Evolutionary conservation across 2,888 invertebrate species (phyloP).

Genomic region (Xylophagus ater): DNA sequence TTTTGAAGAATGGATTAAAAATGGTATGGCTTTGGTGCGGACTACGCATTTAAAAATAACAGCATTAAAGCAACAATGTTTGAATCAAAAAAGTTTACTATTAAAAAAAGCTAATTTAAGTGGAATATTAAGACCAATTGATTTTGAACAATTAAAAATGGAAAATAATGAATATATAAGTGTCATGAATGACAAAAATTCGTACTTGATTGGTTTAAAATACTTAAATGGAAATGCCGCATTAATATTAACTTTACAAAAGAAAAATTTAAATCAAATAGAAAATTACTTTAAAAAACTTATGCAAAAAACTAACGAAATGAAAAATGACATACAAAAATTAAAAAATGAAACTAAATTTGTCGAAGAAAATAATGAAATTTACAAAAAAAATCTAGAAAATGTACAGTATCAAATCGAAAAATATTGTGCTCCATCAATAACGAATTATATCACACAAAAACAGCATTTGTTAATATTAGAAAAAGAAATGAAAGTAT

Average conservation of each 20-base stretch:
- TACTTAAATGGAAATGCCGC: slow-evolving; percentile 43
- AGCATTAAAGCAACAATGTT: slow-evolving; percentile 40
- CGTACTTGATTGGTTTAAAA: slow-evolving; percentile 43
- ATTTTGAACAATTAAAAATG: slow-evolving; percentile 47
- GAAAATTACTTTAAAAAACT: slow-evolving; percentile 35
- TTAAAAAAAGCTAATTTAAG: slow-evolving; percentile 42
- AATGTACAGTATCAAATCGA: slow-evolving; percentile 32
- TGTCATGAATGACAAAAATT: slow-evolving; percentile 43
- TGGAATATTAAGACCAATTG: slow-evolving; percentile 43
- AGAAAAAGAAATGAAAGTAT: slow-evolving; percentile 34
- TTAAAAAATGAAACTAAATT: slow-evolving; percentile 33
- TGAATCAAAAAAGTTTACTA: slow-evolving; percentile 32
- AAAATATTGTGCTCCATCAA: slow-evolving; percentile 41
- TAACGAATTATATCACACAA: slow-evolving; percentile 42
- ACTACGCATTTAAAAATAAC: slow-evolving; percentile 44
- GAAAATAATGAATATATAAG: slow-evolving; percentile 41
- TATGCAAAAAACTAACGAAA: slow-evolving; percentile 33
- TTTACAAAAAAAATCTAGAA: slow-evolving; percentile 29
- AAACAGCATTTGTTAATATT: slow-evolving; percentile 39
- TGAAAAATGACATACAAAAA: slow-evolving; percentile 35
- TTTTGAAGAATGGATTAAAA: slow-evolving; percentile 45
- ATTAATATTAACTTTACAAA: slow-evolving; percentile 41
- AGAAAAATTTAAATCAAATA: slow-evolving; percentile 37
- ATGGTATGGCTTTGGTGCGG: slow-evolving; percentile 40
- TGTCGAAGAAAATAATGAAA: slow-evolving; percentile 31